Percentiles rank a stretch among this genome's conserved stretches.
Evolutionary conservation across 2,888 invertebrate genomes (phyloP).

Genomic region (Oscheius sp.): DNA sequence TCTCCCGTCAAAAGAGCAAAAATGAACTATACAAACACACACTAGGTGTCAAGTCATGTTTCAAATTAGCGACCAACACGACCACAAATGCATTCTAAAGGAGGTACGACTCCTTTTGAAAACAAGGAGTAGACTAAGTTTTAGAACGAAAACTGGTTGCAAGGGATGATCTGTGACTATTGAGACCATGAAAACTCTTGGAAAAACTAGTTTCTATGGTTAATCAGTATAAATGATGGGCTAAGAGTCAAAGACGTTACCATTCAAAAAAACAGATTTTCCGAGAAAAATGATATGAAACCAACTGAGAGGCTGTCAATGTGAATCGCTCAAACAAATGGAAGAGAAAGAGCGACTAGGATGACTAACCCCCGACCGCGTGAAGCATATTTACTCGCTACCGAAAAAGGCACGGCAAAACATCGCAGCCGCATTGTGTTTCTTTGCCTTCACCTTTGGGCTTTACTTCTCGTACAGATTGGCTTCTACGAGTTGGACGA

Average conservation of each 20-base stretch:
- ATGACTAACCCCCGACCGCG: conserved; percentile 3
- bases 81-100: neutral
- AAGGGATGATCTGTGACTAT: too few relatives aligned
- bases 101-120: neutral
- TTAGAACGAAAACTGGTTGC: too few relatives aligned
- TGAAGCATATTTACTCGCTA: conserved; percentile 2
- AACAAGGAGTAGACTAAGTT: too few relatives aligned
- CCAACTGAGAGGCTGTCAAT: neutral
- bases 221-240: too few relatives aligned
- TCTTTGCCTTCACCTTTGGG: neutral
- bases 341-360: neutral
- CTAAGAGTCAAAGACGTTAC: too few relatives aligned
- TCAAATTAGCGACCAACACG: neutral
- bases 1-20: neutral
- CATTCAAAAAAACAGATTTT: neutral
- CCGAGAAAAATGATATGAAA: neutral
- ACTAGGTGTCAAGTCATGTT: neutral
- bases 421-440: neutral
- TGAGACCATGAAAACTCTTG: too few relatives aligned
- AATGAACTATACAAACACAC: neutral
- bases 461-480: conserved; percentile 13
- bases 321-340: neutral
- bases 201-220: too few relatives aligned
- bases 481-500: neutral
- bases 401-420: neutral